A percentile compares a stretch with the other conserved stretches of the same genome.
These are phyloP conservation scores for Penaeus monodon DNA, from an alignment of 2,888 invertebrate genomes.

Conservation along the genomic window DNA sequence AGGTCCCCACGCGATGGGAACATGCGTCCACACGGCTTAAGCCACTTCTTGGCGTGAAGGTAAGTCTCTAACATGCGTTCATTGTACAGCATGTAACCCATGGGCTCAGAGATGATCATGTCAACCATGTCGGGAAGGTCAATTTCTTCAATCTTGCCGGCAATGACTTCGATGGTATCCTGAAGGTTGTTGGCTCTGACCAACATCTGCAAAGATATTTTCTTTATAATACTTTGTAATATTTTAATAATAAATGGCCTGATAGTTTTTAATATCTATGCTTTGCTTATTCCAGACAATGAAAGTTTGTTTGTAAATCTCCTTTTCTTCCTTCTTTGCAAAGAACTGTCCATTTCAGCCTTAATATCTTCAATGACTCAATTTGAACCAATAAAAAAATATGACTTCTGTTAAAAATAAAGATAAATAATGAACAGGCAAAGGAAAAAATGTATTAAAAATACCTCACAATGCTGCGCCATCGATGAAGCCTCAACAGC, in stretches of 20 bases:
- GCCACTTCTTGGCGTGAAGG: constrained; percentile 98
- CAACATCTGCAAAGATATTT: constrained; percentile 74
- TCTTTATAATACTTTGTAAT: too few relatives aligned
- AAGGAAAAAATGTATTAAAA: not conserved
- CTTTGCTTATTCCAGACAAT: too few relatives aligned
- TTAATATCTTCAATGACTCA: too few relatives aligned
- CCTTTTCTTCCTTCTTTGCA: too few relatives aligned
- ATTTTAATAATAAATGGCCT: too few relatives aligned
- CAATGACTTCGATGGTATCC: constrained; percentile 90
- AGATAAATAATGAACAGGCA: not conserved
- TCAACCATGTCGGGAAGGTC: constrained; percentile 95
- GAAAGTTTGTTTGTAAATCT: too few relatives aligned
- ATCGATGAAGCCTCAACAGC: constrained; percentile 99
- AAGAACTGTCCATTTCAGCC: too few relatives aligned
- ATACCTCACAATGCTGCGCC: constrained; percentile 91
- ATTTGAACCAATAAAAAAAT: too few relatives aligned
- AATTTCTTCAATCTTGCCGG: constrained; percentile 98
- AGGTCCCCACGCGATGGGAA: constrained; percentile 96
- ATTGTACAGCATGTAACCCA: constrained; percentile 99
- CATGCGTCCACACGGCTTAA: constrained; percentile 90
- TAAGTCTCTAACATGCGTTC: constrained; percentile 99
- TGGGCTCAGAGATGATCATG: constrained; percentile 97
- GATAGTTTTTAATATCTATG: too few relatives aligned
- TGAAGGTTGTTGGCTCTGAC: constrained; percentile 90
- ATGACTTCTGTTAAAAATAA: not conserved